Evolutionary conservation across 1,140 invertebrate genomes (phyloP).

Genomic region (Conus ventricosus): DNA sequence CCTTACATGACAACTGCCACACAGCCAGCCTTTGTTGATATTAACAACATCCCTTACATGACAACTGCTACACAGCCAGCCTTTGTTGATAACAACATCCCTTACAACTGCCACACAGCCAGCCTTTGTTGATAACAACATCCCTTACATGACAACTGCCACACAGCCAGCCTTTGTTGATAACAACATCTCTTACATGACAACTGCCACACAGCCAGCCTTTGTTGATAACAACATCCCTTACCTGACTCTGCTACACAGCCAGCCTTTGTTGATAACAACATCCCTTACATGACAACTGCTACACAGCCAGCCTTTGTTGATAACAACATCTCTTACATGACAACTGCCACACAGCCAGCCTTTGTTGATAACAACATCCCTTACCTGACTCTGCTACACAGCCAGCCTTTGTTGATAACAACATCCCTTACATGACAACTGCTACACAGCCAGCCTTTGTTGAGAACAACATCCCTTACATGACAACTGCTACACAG

Average conservation of each 20-base stretch:
- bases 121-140: no score
- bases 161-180: no score
- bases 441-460: constrained; percentile 13
- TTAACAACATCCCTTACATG: neutral
- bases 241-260: neutral
- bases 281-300: constrained; percentile 30
- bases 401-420: neutral
- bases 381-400: constrained; percentile 35
- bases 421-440: no score
- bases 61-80: constrained; percentile 14
- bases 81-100: neutral
- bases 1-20: neutral
- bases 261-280: no score
- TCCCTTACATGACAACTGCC: no score
- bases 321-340: neutral
- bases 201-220: constrained; percentile 13
- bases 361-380: no score
- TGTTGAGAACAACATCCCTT: no score
- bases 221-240: neutral
- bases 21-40: no score
- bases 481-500: constrained; percentile 26
- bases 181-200: constrained; percentile 5
- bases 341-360: no score
- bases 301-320: constrained; percentile 15
- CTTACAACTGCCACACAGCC: neutral